Evolutionary conservation across 2,113 vertebrate species (phyloP), one percentile per base, ranked within the genome.

Genomic region (Dicaeum eximium): DNA sequence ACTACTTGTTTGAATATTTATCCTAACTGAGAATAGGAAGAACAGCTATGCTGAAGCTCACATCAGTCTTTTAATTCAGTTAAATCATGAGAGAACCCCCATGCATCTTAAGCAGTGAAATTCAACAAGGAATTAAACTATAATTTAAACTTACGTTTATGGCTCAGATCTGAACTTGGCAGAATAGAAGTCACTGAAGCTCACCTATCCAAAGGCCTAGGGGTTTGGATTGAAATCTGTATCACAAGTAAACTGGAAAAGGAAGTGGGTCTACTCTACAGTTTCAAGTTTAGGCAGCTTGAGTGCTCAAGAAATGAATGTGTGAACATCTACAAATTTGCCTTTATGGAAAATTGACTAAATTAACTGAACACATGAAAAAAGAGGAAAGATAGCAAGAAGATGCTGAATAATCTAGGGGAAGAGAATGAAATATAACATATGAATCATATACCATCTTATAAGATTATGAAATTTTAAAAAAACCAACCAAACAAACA

Each of bases 371-470:
- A 57, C 4, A 60, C 21, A 28, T 45, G 33, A 56, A 81, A 70
- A 88, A 71, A 40, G 30, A 61, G 3, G 11, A 13, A 70, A 50
- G 2, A 44, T 10, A 57, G 11, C 6, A 33, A 74, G 3, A 67
- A 13, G 1, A 47, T 80, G 11, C 2, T 64, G n/a, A 56, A 64
- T 47, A 81, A 72, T 38, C 6, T 23, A 38, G 15, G 11, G 6
- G 1, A 72, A 90, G 18, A 82, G 48, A 25, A 58, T 33, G 28
- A 74, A 90, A 58, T 8, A 69, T 10, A 62, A 67, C 1, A 88
- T 88, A 88, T 13, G 0, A 67, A 80, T 77, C 2, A 30, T 69
- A 38, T 15, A 54, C 1, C 0, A 5, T 47, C 1, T 81, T n/a
- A 47, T 30, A 67, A 60, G 3, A 23, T 24, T 24, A 30, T 31